phyloP scores from a whole-genome alignment of 2,888 invertebrate genomes.

The Thalpophila matura region DNA sequence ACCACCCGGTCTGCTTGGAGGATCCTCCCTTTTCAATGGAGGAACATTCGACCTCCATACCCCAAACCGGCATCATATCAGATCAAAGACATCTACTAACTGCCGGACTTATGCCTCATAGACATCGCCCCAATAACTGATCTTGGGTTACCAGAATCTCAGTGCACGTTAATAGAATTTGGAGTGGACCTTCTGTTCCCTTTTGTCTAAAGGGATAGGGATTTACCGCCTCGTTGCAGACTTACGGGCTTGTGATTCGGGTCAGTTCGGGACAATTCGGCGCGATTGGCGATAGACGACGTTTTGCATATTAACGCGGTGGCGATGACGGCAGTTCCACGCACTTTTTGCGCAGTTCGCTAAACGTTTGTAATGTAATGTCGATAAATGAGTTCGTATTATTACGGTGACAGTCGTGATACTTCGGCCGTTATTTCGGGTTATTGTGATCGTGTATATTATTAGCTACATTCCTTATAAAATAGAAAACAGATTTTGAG shows the following conservation, averaged over 20 bases:
- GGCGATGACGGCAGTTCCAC: conserved; percentile 24
- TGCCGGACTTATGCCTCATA: too few relatives aligned
- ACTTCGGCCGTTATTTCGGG: conserved; percentile 29
- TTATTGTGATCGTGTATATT: too few relatives aligned
- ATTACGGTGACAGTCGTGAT: conserved; percentile 25
- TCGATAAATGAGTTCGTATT: conserved; percentile 41
- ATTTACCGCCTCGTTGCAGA: conserved; percentile 47
- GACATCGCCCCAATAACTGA: too few relatives aligned
- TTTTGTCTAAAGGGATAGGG: background rate
- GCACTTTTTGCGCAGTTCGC: conserved; percentile 49
- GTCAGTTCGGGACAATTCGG: conserved; percentile 31
- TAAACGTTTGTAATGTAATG: conserved; percentile 46
- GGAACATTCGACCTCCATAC: too few relatives aligned
- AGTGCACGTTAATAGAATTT: too few relatives aligned
- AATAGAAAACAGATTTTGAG: conserved; percentile 25
- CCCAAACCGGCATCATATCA: too few relatives aligned
- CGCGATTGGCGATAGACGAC: conserved; percentile 19
- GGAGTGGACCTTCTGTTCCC: conserved; percentile 13
- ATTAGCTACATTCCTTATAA: background rate
- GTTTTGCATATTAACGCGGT: conserved; percentile 57
- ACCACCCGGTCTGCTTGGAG: too few relatives aligned
- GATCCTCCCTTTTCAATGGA: too few relatives aligned
- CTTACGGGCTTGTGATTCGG: conserved; percentile 45
- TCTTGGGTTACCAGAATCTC: too few relatives aligned
- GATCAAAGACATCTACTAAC: too few relatives aligned